A percentile compares a stretch with the other conserved stretches of the same genome.
These are phyloP conservation scores for Lampropteryx suffumata DNA, from an alignment of 2,888 invertebrate species.

Conservation along the genomic window DNA sequence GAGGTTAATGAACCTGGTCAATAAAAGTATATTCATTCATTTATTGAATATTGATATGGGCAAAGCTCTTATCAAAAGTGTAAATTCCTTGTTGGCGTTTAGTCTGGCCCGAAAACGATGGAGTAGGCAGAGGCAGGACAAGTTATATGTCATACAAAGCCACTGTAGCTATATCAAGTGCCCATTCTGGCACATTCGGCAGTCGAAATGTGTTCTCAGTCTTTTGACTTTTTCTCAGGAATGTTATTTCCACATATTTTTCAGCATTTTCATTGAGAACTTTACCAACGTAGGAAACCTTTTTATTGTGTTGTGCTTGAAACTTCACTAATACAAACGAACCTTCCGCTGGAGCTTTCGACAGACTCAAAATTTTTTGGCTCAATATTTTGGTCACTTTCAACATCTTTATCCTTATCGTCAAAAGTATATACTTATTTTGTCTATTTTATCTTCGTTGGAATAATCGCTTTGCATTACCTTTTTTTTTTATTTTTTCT, in stretches of 20 bases:
- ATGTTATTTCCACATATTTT: conserved; percentile 6
- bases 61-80: conserved; percentile 16
- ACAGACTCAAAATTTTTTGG: conserved; percentile 3
- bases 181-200: conserved; percentile 11
- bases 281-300: conserved; percentile 12
- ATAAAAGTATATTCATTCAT: conserved; percentile 8
- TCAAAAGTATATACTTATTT: conserved; percentile 33
- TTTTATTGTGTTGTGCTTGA: conserved; percentile 7
- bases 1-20: conserved; percentile 8
- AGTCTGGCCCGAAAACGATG: conserved; percentile 11
- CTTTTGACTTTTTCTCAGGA: conserved; percentile 9
- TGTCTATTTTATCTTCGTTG: conserved; percentile 28
- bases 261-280: conserved; percentile 5
- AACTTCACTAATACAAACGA: conserved; percentile 10
- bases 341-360: conserved; percentile 16
- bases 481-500: conserved; percentile 27
- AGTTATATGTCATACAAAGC: conserved; percentile 10
- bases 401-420: conserved; percentile 25
- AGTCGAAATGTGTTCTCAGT: conserved; percentile 7
- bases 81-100: conserved; percentile 14
- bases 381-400: conserved; percentile 11
- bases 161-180: conserved; percentile 12
- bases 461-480: conserved; percentile 21
- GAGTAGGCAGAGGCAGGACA: conserved; percentile 9
- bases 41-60: too few species aligned